These are phyloP conservation scores for Psittacula derbiana DNA, from an alignment of 2,797 vertebrate species.

Conservation along the genomic window DNA sequence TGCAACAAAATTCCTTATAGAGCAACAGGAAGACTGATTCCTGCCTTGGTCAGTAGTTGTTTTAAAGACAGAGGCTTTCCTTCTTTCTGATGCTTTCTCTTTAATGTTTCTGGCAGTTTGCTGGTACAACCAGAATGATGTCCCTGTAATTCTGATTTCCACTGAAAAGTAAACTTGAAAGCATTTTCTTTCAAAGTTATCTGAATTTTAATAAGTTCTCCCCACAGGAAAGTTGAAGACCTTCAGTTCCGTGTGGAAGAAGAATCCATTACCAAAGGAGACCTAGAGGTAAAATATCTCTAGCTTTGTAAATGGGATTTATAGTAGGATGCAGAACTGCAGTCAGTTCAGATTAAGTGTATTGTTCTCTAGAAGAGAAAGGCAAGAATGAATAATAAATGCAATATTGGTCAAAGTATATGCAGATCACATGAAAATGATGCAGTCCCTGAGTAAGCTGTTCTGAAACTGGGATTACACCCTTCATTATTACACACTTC, in stretches of 20 bases:
- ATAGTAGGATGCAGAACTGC: not conserved
- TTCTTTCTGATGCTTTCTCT: not conserved
- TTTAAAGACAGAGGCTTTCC: not conserved
- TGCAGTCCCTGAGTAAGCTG: not conserved
- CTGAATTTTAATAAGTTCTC: conserved; percentile 36
- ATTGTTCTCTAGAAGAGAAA: not conserved
- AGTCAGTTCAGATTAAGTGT: not conserved
- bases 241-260: conserved; percentile 99
- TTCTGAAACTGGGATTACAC: not conserved
- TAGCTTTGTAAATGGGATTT: not conserved
- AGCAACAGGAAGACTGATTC: not conserved
- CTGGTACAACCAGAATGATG: not conserved
- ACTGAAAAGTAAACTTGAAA: not conserved
- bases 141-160: not conserved
- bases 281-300: conserved; percentile 91
- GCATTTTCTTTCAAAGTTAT: not conserved
- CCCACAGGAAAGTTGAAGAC: conserved; percentile 94
- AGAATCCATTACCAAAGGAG: conserved; percentile 99
- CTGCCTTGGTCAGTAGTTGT: not conserved
- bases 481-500: not conserved
- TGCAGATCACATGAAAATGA: not conserved
- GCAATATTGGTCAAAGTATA: not conserved
- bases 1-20: not conserved
- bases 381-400: not conserved
- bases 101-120: not conserved